phyloP scores from a whole-genome alignment of 2,113 vertebrate species.

The Grammomys surdaster region DNA sequence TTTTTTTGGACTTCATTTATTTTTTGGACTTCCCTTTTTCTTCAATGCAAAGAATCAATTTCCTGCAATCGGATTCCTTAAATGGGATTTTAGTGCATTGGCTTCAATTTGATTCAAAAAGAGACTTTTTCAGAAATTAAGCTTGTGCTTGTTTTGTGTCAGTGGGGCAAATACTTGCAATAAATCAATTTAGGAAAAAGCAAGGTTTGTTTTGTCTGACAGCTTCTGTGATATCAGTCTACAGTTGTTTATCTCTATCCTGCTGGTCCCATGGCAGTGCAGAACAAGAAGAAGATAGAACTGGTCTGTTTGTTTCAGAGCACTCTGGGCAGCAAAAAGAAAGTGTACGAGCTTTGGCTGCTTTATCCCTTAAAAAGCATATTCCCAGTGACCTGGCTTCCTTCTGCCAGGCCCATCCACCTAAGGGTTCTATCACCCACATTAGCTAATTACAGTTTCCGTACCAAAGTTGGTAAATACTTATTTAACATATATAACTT shows the following conservation, averaged over 20 bases:
- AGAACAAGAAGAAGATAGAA: background rate
- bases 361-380: background rate
- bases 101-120: background rate
- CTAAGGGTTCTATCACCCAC: background rate
- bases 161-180: background rate
- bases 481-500: background rate
- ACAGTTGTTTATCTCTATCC: too few relatives aligned
- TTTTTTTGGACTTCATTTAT: background rate
- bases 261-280: background rate
- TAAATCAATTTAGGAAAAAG: background rate
- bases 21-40: background rate
- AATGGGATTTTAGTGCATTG: constrained; percentile 2
- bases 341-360: accelerated
- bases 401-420: background rate
- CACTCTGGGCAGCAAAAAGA: background rate
- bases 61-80: background rate
- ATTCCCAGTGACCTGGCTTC: accelerated
- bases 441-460: background rate
- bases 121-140: background rate
- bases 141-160: background rate
- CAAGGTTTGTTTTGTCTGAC: background rate
- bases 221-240: background rate
- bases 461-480: background rate
- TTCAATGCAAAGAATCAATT: background rate
- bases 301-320: background rate